Conservation (phyloP, 2,113 vertebrate genomes). For the Chunga burmeisteri region DNA sequence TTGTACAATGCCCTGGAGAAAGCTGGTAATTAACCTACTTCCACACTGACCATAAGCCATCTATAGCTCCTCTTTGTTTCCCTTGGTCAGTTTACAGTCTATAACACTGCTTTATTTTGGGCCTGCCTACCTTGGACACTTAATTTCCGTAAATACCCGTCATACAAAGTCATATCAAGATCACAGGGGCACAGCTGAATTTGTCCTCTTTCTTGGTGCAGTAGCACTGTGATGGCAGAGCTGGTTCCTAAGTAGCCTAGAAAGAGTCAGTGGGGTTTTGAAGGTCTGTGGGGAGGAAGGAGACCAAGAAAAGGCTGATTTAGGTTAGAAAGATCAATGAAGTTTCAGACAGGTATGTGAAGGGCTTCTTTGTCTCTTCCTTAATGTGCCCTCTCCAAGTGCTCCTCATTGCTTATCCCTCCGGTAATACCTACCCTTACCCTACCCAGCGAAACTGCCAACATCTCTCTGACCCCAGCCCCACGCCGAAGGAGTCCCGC, state of each 20-base stretch:
- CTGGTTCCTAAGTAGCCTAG: background rate
- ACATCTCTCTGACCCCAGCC: background rate
- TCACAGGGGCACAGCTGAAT: background rate
- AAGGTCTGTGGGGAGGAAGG: background rate
- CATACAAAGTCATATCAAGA: background rate
- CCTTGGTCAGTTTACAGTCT: background rate
- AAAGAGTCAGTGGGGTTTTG: background rate
- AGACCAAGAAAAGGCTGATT: background rate
- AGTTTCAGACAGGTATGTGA: background rate
- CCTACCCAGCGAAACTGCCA: background rate
- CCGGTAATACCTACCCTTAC: background rate
- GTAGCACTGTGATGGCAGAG: background rate
- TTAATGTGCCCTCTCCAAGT: background rate
- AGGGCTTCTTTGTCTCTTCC: background rate
- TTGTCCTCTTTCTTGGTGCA: background rate
- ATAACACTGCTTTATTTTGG: background rate
- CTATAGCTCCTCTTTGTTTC: background rate
- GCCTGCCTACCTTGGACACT: background rate
- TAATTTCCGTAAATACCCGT: background rate
- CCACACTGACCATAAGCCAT: background rate
- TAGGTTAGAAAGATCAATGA: background rate
- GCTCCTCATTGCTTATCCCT: background rate
- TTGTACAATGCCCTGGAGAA: background rate
- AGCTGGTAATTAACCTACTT: background rate
- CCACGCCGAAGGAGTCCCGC: rapidly evolving